Conservation (phyloP, 2,797 vertebrate genomes). For the Echiichthys vipera region DNA sequence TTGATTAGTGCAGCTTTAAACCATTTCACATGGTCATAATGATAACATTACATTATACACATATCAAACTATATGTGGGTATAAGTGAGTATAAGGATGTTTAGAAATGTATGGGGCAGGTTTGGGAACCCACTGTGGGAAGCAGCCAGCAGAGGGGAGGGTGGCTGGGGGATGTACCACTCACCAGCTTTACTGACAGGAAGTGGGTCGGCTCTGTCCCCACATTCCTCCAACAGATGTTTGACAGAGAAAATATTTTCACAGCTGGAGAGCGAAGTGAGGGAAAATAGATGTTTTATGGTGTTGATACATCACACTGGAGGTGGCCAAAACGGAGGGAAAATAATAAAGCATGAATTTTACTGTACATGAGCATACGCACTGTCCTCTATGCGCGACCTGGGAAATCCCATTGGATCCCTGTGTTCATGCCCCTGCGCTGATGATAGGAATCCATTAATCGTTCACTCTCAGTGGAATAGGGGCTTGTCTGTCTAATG, state of each 20-base stretch:
- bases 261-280: conserved; percentile 85
- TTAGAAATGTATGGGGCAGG: conserved; percentile 7
- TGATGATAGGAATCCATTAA: conserved; percentile 30
- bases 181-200: conserved; percentile 75
- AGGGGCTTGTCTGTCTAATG: conserved; percentile 11
- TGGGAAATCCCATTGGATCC: conserved; percentile 25
- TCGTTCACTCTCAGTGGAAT: conserved; percentile 21
- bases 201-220: conserved; percentile 71
- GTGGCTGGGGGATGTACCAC: conserved; percentile 23
- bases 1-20: too few species aligned
- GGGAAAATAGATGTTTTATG: conserved; percentile 70
- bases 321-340: conserved; percentile 74
- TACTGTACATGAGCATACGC: conserved; percentile 15
- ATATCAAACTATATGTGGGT: neutral
- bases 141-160: conserved; percentile 11
- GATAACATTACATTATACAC: neutral
- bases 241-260: conserved; percentile 88
- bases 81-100: conserved; percentile 17
- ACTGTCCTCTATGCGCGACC: conserved; percentile 17
- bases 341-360: conserved; percentile 21
- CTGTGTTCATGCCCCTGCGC: conserved; percentile 18
- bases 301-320: conserved; percentile 76
- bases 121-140: conserved; percentile 18
- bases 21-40: too few species aligned
- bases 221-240: conserved; percentile 90